Percentiles rank a stretch among this genome's conserved stretches.
Conservation (phyloP, 2,113 vertebrate species). For the Leiothrix lutea region DNA sequence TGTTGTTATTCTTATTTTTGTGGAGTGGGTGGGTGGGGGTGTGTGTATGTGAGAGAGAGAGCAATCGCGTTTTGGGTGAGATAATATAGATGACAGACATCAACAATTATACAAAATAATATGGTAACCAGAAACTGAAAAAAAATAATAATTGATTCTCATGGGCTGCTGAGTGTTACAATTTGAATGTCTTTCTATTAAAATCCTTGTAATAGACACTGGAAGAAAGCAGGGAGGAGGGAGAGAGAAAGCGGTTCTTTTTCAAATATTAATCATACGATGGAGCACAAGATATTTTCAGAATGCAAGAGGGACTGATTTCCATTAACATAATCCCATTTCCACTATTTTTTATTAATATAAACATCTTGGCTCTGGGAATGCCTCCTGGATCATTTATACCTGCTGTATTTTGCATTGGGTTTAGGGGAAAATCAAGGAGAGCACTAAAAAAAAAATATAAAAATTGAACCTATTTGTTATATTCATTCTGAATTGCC, state of each 20-base stretch:
- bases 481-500: neutral
- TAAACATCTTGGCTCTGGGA: neutral
- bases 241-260: neutral
- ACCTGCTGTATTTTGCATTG: neutral
- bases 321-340: slow-evolving; percentile 23
- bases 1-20: neutral
- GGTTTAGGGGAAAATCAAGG: slow-evolving; percentile 2
- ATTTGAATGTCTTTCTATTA: slow-evolving; percentile 51
- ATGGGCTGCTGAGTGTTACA: slow-evolving; percentile 32
- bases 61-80: neutral
- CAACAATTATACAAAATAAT: slow-evolving; percentile 67
- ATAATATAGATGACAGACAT: slow-evolving; percentile 57
- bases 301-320: neutral
- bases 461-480: neutral
- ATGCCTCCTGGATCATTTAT: neutral
- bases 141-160: slow-evolving; percentile 52
- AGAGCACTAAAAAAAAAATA: neutral
- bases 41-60: neutral
- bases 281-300: slow-evolving; percentile 21
- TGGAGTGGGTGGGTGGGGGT: rapidly evolving
- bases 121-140: slow-evolving; percentile 26
- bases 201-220: slow-evolving; percentile 12
- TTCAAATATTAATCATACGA: slow-evolving; percentile 11
- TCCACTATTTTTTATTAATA: slow-evolving; percentile 42
- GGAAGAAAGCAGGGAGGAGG: neutral